Evolutionary conservation across 35 echinoderm and acorn worm species (phyloP).

Genomic region (Stichopus chloronotus): DNA sequence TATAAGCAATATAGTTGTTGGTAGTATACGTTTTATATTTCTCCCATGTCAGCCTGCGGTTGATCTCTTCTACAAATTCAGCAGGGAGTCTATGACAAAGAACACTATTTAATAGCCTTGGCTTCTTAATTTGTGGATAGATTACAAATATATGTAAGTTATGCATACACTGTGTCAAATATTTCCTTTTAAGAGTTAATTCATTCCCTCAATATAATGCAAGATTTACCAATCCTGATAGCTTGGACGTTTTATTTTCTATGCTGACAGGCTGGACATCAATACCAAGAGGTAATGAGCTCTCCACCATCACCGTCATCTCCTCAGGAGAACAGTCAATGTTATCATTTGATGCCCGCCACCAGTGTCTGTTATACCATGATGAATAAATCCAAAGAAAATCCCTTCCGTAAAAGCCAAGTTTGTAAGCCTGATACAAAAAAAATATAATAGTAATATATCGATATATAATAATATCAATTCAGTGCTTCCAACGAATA

Average conservation of each 20-base stretch:
- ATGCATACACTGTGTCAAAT: background rate
- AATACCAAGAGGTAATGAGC: background rate
- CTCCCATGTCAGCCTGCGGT: background rate
- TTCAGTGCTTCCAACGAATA: no score
- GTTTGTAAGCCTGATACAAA: constrained; percentile 1
- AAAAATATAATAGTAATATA: background rate
- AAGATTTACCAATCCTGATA: background rate
- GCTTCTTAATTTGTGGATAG: no score
- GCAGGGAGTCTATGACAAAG: background rate
- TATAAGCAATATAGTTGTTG: constrained; percentile 32
- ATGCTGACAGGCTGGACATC: background rate
- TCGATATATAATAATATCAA: background rate
- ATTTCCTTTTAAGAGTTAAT: background rate
- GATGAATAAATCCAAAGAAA: background rate
- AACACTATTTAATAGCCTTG: background rate
- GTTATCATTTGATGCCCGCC: background rate
- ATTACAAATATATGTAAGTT: background rate
- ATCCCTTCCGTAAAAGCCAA: constrained; percentile 7
- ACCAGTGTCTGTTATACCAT: background rate
- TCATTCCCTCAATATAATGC: no score
- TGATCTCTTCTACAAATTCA: constrained; percentile 27
- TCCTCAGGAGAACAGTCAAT: background rate
- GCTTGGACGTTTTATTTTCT: background rate
- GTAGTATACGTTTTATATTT: background rate
- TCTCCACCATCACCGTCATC: background rate